Base-by-base conservation (phyloP, 92 coral and sea anemone genomes). In the Plumapathes pennacea region DNA sequence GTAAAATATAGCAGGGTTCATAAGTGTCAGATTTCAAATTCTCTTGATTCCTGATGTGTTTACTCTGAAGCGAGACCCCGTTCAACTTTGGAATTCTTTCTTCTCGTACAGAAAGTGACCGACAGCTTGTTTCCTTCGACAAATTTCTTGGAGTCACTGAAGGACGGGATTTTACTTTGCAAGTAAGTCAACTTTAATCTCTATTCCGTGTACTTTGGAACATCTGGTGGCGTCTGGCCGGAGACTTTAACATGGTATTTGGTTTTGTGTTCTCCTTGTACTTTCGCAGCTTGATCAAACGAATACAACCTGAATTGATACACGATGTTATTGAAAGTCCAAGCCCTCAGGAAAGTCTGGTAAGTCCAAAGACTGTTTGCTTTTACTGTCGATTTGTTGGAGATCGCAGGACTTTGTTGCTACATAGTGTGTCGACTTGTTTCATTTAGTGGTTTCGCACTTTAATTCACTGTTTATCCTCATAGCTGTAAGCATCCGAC, bases 321-420 rank as follows among this genome's bases (percentile, higher is more conserved):
- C 79, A 64, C 23, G 85, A 78, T 71, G 79, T 78, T 48, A 54
- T 70, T 57, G 79, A 78, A 71, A 51, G 36, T 46, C 85, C 85
- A 70, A 55, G 34, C 44, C 64, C 62, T 21, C 66, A 78, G 32
- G 60, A 78, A 46, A 39, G 67, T 54, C 71, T 47, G 85, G 85
- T 78, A 78, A 60, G 60, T 25, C 28, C 28, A 41, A 56, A 14
- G 14, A 43, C 39, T 23, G n/a, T n/a, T n/a, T n/a, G n/a, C n/a
- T n/a, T n/a, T n/a, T n/a, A n/a, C n/a, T n/a, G n/a, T n/a, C n/a
- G n/a, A n/a, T n/a, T n/a, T n/a, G n/a, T n/a, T n/a, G n/a, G n/a
- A n/a, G n/a, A n/a, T n/a, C n/a, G n/a, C n/a, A n/a, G n/a, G n/a
- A n/a, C n/a, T n/a, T n/a, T n/a, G n/a, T n/a, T n/a, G n/a, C n/a